Evolutionary conservation across 2,113 vertebrate species (phyloP), one percentile per base, ranked within the genome.

Genomic region (Rana temporaria): DNA sequence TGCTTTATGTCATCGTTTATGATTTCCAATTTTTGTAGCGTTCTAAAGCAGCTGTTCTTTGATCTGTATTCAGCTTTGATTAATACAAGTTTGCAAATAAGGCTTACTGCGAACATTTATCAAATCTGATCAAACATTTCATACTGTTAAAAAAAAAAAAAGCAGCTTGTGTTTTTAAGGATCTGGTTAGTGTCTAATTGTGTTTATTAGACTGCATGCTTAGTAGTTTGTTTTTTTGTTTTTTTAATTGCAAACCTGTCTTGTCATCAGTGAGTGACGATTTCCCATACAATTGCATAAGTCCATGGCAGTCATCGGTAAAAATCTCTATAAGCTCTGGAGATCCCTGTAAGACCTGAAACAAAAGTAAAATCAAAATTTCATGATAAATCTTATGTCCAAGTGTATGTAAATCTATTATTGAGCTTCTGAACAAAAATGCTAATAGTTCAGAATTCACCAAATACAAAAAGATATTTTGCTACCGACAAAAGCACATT

Each of bases 291-390:
- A 89, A 93, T 16, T 90, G 92, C 84, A 68, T 72, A 73, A 89
- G 67, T 34, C 88, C 86, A 75, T 91, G 92, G 87, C 91, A 94
- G 86, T 95, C 92, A 66, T 90, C 90, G 71, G 89, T 89, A 62
- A 91, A 85, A 42, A 87, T 91, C 71, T 96, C 95, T 75, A 97
- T 91, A 2, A 92, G 6, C 72, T 97, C 95, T 81, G 94, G 90
- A 67, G 95, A 97, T 14, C 91, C 91, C 87, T 96, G 95, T 66
- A 97, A 89, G 30, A 98, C 86, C 96, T 98, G 68, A 9, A 85
- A 66, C 26, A 81, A 67, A 70, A 78, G 74, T 48, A 5, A n/a
- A 69, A 48, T 8, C 4, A 30, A 30, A 57, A 1, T 48, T 24
- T 17, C 24, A 48, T 48, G 42, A 48, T 0, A 48, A 48, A 48